These are phyloP conservation scores for Florisuga fusca DNA, from an alignment of 2,797 vertebrate genomes.

Conservation along the genomic window DNA sequence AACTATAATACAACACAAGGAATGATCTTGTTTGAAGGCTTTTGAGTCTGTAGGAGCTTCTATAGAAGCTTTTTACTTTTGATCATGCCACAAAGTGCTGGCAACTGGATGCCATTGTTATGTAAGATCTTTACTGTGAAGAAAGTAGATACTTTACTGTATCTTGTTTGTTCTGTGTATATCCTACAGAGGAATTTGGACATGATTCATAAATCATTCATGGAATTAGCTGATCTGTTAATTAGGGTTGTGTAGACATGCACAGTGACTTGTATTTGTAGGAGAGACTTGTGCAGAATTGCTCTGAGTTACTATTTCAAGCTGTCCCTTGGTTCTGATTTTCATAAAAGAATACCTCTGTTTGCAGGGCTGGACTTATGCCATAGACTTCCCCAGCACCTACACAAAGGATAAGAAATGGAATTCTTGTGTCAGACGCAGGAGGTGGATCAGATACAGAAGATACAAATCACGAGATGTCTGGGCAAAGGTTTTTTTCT, in stretches of 20 bases:
- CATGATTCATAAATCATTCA: background rate
- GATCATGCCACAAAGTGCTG: background rate
- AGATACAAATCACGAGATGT: constrained; percentile 90
- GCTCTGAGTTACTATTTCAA: background rate
- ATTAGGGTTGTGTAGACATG: background rate
- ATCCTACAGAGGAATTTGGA: background rate
- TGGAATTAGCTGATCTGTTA: constrained; percentile 44
- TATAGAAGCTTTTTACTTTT: background rate
- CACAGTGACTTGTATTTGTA: constrained; percentile 2
- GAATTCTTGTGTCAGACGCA: constrained; percentile 96
- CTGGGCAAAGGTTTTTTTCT: constrained; percentile 91
- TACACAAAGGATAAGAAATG: constrained; percentile 97
- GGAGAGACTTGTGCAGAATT: background rate
- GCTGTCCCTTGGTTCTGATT: background rate
- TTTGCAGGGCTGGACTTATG: constrained; percentile 93
- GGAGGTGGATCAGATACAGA: constrained; percentile 94
- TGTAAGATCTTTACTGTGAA: background rate
- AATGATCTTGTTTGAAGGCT: background rate
- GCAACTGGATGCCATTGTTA: background rate
- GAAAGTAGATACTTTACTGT: background rate
- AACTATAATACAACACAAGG: background rate
- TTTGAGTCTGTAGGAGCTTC: background rate
- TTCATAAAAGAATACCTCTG: constrained; percentile 43
- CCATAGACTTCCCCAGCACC: constrained; percentile 94
- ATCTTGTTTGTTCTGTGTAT: constrained; percentile 7